phyloP scores from a whole-genome alignment of 2,797 vertebrate species.

The Spea hammondii region DNA sequence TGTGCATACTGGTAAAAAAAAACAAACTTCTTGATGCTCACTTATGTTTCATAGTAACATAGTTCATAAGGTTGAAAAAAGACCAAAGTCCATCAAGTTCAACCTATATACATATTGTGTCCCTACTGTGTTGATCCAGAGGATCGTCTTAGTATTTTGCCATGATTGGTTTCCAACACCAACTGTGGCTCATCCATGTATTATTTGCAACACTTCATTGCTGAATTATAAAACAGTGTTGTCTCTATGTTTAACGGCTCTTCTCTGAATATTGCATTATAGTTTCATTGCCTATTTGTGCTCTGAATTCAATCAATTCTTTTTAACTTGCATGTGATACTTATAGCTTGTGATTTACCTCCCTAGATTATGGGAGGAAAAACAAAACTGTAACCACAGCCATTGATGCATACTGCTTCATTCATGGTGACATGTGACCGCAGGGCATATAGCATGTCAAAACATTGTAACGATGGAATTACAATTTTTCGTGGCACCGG shows the following conservation, averaged over 20 bases:
- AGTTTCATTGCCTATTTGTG: slow-evolving; percentile 2
- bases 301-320: slow-evolving; percentile 14
- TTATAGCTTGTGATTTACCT: slow-evolving; percentile 23
- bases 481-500: slow-evolving; percentile 31
- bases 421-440: slow-evolving; percentile 37
- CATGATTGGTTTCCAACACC: too few species aligned
- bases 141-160: too few species aligned
- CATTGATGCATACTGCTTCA: slow-evolving; percentile 28
- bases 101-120: too few species aligned
- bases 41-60: too few species aligned
- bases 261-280: neutral
- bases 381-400: slow-evolving; percentile 27
- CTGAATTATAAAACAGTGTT: neutral
- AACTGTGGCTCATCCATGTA: neutral
- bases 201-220: neutral
- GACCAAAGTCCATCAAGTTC: too few species aligned
- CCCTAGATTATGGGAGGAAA: slow-evolving; percentile 30
- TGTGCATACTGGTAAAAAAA: too few species aligned
- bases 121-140: too few species aligned
- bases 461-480: slow-evolving; percentile 37
- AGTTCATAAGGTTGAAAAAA: too few species aligned
- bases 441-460: slow-evolving; percentile 43
- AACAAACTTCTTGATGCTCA: too few species aligned
- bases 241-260: neutral
- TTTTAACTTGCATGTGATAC: slow-evolving; percentile 13